Conservation (phyloP, 2,113 vertebrate genomes). For the Pantherophis guttatus region DNA sequence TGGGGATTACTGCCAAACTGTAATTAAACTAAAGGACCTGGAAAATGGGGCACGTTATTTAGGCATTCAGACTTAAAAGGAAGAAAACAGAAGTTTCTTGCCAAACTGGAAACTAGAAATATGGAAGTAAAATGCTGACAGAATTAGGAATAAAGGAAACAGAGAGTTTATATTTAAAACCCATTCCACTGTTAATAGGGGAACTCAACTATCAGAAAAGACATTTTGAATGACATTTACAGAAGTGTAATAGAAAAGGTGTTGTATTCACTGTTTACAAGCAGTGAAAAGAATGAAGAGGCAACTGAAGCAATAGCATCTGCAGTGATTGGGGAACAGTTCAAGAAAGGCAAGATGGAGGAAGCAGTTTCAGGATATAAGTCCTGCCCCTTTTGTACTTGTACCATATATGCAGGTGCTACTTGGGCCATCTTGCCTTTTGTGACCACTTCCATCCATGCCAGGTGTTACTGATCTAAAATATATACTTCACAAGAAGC, state of each 20-base stretch:
- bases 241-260: neutral
- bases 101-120: neutral
- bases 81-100: neutral
- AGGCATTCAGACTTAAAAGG: neutral
- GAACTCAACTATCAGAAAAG: neutral
- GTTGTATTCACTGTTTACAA: neutral
- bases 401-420: neutral
- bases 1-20: neutral
- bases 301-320: neutral
- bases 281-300: neutral
- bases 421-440: neutral
- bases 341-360: neutral
- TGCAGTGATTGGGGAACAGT: neutral
- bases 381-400: neutral
- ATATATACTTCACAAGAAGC: neutral
- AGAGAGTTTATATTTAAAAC: neutral
- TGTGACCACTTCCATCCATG: neutral
- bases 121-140: neutral
- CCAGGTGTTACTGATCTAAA: neutral
- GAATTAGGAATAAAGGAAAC: neutral
- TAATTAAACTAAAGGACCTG: neutral
- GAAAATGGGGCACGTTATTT: neutral
- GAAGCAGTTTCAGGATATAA: neutral
- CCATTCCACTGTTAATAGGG: neutral
- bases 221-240: neutral